Base-by-base conservation (phyloP, 2,888 invertebrate species). In the Taphrorychus bicolor region DNA sequence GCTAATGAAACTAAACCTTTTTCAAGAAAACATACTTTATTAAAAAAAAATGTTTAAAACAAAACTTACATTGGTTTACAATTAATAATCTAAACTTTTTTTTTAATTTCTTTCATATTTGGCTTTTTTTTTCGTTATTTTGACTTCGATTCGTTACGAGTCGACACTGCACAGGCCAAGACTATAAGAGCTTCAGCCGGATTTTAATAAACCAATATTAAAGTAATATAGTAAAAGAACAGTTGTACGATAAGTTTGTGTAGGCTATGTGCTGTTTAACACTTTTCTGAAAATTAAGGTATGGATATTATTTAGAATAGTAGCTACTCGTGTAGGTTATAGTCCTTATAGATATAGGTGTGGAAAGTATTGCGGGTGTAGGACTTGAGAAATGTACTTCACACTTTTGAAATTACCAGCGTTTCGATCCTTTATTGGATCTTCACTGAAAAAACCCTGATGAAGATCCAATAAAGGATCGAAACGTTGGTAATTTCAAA, bases 131-230 rank as follows among this genome's bases (percentile, higher is more conserved):
- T 14, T 9, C 48, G 7, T 1, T 2, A 1, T 9, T 40, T 40
- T 14, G n/a, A 40, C 40, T 40, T 40, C 32, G 32, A 9, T 32
- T 40, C 40, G 1, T n/a, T 1, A 48, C 52, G 52, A 52, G 52
- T 52, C 52, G 52, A 16, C 52, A 16, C 22, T 52, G 52, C 7
- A 5, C 16, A n/a, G 32, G 11, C 1, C 1, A 3, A 14, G 48
- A 16, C 48, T 48, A 48, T 48, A 48, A 48, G 19, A 48, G 17
- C 48, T 16, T 18, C 48, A 9, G 19, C 17, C 16, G 16, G 16
- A 48, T 48, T 40, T 48, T 19, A 48, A 48, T 48, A 16, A 48
- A 4, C 14, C 19, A 48, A 14, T 48, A 48, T 48, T 48, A 48
- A 14, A n/a, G 48, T 19, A 2, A n/a, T 48, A 48, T n/a, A 17